Conservation (phyloP, 2,797 vertebrate genomes). For the Schizopygopsis pylzovi region DNA sequence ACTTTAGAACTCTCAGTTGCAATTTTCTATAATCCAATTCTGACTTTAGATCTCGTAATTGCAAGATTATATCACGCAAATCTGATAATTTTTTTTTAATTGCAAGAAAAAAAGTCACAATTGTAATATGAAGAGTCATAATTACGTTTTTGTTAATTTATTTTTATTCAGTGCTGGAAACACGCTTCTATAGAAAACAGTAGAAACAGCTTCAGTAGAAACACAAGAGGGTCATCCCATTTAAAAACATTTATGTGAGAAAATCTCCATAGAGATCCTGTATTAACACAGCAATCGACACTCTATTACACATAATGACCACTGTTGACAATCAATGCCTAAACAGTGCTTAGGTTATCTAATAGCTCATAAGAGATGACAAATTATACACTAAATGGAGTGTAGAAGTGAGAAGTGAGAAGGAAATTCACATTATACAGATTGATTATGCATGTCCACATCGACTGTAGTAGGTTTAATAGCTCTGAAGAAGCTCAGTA, state of each 20-base stretch:
- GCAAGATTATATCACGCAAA: neutral
- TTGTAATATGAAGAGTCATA: neutral
- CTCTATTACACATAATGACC: constrained; percentile 28
- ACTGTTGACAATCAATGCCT: constrained; percentile 28
- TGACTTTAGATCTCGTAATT: neutral
- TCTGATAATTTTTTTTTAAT: neutral
- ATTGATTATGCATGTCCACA: neutral
- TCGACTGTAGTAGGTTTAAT: neutral
- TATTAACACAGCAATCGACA: constrained; percentile 30
- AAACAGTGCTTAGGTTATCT: constrained; percentile 44
- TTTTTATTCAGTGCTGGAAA: neutral
- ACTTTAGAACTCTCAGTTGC: neutral
- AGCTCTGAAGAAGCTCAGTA: constrained; percentile 5
- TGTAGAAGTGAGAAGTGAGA: constrained; percentile 5
- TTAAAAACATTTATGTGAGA: constrained; percentile 25
- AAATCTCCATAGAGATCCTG: neutral
- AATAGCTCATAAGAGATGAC: constrained; percentile 36
- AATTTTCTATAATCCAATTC: neutral
- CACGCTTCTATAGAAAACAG: neutral
- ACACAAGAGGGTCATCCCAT: neutral
- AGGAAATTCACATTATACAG: neutral
- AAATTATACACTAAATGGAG: constrained; percentile 28
- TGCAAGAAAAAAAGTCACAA: neutral
- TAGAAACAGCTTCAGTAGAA: neutral
- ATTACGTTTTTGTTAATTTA: neutral